These are phyloP conservation scores for Colletes collaris DNA, from an alignment of 2,888 invertebrate species.

Conservation along the genomic window DNA sequence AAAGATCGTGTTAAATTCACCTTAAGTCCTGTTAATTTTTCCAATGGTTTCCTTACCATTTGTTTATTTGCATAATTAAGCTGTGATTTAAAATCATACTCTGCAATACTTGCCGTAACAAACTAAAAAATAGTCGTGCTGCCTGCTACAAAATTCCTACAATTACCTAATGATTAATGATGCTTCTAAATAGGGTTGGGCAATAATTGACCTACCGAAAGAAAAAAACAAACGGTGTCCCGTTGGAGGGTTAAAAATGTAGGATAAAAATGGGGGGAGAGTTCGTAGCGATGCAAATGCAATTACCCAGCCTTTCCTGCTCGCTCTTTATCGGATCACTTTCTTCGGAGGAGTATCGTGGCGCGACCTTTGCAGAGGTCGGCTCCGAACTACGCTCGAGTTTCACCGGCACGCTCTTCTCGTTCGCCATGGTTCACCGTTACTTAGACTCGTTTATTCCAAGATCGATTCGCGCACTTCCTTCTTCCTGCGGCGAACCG, in stretches of 20 bases:
- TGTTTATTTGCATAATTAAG: too few relatives aligned
- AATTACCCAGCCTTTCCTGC: constrained; percentile 31
- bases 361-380: constrained; percentile 80
- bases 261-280: background rate
- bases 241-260: background rate
- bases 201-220: too few relatives aligned
- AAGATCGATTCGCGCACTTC: constrained; percentile 60
- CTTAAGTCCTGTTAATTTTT: too few relatives aligned
- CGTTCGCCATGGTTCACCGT: constrained; percentile 36
- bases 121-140: too few relatives aligned
- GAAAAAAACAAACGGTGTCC: too few relatives aligned
- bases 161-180: too few relatives aligned
- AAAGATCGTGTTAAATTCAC: too few relatives aligned
- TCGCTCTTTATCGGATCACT: constrained; percentile 71
- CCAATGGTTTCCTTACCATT: too few relatives aligned
- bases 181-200: too few relatives aligned
- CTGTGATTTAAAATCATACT: too few relatives aligned
- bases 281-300: background rate
- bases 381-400: constrained; percentile 73
- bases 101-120: too few relatives aligned
- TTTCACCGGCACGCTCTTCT: constrained; percentile 75
- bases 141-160: too few relatives aligned
- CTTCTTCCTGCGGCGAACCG: constrained; percentile 54
- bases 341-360: constrained; percentile 75
- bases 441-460: constrained; percentile 40